These are phyloP conservation scores for Podarcis cretensis DNA, from an alignment of 2,113 vertebrate species.

Conservation along the genomic window DNA sequence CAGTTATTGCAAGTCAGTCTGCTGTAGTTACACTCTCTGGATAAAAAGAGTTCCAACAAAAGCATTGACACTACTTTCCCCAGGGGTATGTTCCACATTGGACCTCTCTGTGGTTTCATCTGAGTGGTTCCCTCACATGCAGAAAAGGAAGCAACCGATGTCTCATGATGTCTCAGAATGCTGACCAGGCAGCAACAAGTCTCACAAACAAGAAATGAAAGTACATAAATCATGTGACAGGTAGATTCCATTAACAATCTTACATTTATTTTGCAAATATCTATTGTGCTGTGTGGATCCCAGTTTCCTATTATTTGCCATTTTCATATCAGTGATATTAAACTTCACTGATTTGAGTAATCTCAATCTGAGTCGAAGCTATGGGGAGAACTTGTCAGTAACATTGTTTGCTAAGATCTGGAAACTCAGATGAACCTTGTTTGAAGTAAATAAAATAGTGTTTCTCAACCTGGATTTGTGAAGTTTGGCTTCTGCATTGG, in stretches of 20 bases:
- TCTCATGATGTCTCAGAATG: too few species aligned
- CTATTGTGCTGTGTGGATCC: not conserved
- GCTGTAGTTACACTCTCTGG: too few species aligned
- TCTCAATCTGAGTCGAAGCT: not conserved
- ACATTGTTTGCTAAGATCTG: not conserved
- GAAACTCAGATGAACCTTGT: not conserved
- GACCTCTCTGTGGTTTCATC: too few species aligned
- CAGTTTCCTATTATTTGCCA: not conserved
- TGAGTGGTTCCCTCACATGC: not conserved
- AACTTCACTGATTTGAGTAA: not conserved
- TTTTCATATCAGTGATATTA: not conserved
- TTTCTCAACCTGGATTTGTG: not conserved
- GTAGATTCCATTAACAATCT: not conserved
- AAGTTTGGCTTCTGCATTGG: not conserved
- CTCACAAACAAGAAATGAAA: not conserved
- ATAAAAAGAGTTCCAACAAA: not conserved
- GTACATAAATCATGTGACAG: not conserved
- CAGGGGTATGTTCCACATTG: not conserved
- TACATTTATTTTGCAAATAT: not conserved
- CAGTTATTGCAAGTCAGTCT: not conserved
- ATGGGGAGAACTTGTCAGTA: not conserved
- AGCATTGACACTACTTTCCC: not conserved
- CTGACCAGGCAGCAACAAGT: too few species aligned
- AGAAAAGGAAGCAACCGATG: too few species aligned
- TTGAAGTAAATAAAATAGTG: not conserved